Base-by-base conservation (phyloP, 2,797 vertebrate species). In the Dendrocincla tyrannina region DNA sequence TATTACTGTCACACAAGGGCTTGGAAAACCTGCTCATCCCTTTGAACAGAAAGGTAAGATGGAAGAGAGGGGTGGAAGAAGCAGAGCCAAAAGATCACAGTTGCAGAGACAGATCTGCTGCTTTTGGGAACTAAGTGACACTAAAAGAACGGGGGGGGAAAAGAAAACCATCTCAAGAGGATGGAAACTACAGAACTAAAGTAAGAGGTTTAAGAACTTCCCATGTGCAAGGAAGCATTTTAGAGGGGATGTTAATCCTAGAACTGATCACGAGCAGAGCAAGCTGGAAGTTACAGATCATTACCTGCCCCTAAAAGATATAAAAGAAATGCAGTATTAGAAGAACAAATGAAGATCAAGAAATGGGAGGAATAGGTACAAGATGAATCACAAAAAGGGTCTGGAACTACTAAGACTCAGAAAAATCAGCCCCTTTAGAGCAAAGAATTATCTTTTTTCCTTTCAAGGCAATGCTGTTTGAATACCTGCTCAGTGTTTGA, bases 301-400 rank as follows among this genome's bases (percentile, higher is more conserved):
- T 33, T 56, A 77, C 7, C 24, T 32, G 3, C 3, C 15, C 15
- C 32, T 58, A 50, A 53, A 72, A 88, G 4, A 5, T 8, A 50
- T 20, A 42, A 42, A 19, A 44, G 19, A 77, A 73, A 73, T 11
- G 20, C 25, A 58, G 17, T 22, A 52, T 30, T n/a, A 47, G 32
- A 82, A 87, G 32, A 63, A 58, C 9, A 79, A 60, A 55, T 11
- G 1, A 69, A 9, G 35, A 63, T 16, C n/a, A 70, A 66, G 58
- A 70, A 79, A 75, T 1, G 0, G 17, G 16, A 22, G 13, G 10
- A n/a, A 64, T 0, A 11, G 24, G 24, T 35, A 59, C 17, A 84
- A 88, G 35, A 60, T 4, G 1, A 60, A 72, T 55, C 52, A 74
- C 58, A 75, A 49, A 76, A 47, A 81, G 52, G n/a, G 41, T 64